Evolutionary conservation across 1,140 invertebrate species (phyloP), one percentile per base, ranked within the genome.

Genomic region (Diachasmimorpha longicaudata): DNA sequence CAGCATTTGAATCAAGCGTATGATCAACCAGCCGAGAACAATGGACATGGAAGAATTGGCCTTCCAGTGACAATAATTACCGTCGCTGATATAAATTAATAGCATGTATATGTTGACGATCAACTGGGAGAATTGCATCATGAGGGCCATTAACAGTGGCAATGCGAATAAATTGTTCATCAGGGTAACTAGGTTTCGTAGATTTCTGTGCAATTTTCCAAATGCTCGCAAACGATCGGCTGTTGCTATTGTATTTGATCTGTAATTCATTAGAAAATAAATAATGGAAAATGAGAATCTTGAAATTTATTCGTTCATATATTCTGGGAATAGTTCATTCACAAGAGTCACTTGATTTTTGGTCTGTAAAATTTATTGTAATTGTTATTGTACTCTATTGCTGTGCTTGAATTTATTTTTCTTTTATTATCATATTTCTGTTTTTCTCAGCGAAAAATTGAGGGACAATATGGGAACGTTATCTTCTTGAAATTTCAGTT

Each of bases 1-100:
- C 25, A 74, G 37, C 58, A 46, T 42, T 74, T 68, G 39, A 8
- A 74, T 46, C 14, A 67, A 74, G 37, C 58, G 55, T 31, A 72
- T 19, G 6, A 72, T 39, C 4, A 72, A 14, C 71, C 71, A 63
- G 31, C 70, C 70, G 23, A 16, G 10, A 36, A 31, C 48, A n/a
- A 19, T 46, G 8, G 23, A 31, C 21, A 55, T 44, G 48, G 16
- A 46, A 42, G 16, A 23, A 46, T 42, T 46, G n/a, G 39, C 16
- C 0, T 31, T 21, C 69, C 69, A 72, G n/a, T 55, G 46, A 16
- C 25, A n/a, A 31, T 72, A 55, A 16, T 58, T 72, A 21, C 21
- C 52, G 4, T 31, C 31, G 11, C 14, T 46, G 4, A 74, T 55
- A 36, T 25, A 67, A 44, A 74, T 66, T 16, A 74, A 44, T 25